These are phyloP conservation scores for Trachelus stipa DNA, from an alignment of 2,888 invertebrate genomes.

Conservation along the genomic window DNA sequence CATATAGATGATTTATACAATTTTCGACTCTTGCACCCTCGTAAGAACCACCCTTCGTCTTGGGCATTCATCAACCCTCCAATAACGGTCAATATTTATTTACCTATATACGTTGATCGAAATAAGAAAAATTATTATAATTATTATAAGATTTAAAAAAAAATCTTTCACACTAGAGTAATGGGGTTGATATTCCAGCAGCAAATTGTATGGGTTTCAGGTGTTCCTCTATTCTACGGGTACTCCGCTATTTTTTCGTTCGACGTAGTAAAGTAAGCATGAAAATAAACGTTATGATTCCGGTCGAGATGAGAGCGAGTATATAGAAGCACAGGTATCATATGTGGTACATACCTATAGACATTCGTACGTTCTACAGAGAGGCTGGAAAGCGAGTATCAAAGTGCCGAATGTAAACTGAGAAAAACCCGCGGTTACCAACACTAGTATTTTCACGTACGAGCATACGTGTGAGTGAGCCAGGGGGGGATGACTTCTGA, in stretches of 20 bases:
- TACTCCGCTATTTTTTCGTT: conserved; percentile 40
- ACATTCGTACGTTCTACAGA: conserved; percentile 5
- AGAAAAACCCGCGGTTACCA: conserved; percentile 23
- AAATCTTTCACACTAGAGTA: background rate
- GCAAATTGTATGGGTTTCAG: background rate
- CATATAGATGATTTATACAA: conserved; percentile 44
- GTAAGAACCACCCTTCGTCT: conserved; percentile 22
- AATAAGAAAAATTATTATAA: background rate
- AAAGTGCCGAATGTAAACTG: conserved; percentile 29
- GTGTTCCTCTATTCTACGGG: background rate
- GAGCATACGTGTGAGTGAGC: background rate
- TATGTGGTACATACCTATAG: background rate
- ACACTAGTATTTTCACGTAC: conserved; percentile 15
- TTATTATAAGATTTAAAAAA: too few species aligned
- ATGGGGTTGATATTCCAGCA: background rate
- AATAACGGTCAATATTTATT: background rate
- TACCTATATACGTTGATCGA: background rate
- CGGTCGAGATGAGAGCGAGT: conserved; percentile 38
- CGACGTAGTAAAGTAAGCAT: conserved; percentile 43
- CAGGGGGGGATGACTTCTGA: background rate
- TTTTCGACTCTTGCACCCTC: conserved; percentile 37
- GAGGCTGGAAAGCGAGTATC: conserved; percentile 19
- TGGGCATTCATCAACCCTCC: conserved; percentile 7
- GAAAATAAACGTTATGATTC: conserved; percentile 50
- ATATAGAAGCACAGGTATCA: conserved; percentile 18